A percentile compares a stretch with the other conserved stretches of the same genome.
Conservation (phyloP, 2,113 vertebrate genomes). For the Ameiurus melas region DNA sequence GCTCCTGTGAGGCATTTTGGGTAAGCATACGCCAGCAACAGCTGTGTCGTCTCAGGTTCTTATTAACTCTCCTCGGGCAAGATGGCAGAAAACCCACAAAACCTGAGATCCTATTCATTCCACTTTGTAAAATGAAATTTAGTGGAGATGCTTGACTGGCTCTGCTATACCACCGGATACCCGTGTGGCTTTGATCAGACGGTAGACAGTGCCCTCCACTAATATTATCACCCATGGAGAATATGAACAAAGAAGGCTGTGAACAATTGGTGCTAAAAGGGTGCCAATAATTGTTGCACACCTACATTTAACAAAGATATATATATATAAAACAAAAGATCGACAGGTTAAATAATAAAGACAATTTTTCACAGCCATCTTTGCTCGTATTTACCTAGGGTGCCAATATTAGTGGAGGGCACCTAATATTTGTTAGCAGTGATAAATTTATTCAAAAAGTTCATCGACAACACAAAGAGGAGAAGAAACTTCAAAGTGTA, state of each 20-base stretch:
- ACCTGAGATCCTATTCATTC: not conserved
- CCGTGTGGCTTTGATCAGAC: not conserved
- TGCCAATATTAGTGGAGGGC: no score
- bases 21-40: constrained; percentile 21
- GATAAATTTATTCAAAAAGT: not conserved
- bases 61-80: constrained; percentile 40
- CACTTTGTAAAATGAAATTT: not conserved
- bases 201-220: not conserved
- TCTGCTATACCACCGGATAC: not conserved
- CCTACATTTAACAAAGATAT: no score
- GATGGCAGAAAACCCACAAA: constrained; percentile 18
- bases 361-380: no score
- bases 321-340: no score
- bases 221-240: no score
- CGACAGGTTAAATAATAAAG: no score
- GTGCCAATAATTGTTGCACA: no score
- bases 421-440: not conserved
- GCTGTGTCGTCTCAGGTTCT: constrained; percentile 20
- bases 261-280: no score
- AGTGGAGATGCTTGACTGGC: not conserved
- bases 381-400: no score
- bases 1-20: constrained; percentile 25
- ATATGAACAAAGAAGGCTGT: no score
- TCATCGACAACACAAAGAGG: not conserved
- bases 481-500: not conserved